These are phyloP conservation scores for Gambusia yucatana DNA, from an alignment of 2,797 vertebrate species.

Conservation along the genomic window DNA sequence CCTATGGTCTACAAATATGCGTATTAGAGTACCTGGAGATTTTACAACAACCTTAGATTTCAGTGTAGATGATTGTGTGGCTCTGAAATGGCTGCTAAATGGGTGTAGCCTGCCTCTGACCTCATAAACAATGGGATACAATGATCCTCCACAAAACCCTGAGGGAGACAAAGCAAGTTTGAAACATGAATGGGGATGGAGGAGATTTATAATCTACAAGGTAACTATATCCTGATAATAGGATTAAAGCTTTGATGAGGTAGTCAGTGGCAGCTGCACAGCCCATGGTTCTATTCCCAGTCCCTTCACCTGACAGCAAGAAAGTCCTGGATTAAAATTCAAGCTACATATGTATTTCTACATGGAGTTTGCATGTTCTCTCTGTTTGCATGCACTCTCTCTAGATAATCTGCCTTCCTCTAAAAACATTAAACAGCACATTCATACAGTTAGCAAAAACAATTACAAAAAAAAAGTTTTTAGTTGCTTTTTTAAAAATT, in stretches of 20 bases:
- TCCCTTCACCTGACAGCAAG: background rate
- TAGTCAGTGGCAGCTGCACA: background rate
- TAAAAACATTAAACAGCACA: background rate
- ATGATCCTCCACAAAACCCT: background rate
- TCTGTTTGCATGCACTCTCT: background rate
- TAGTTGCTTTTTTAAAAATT: background rate
- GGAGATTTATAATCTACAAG: background rate
- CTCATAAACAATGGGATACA: background rate
- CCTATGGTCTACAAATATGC: background rate
- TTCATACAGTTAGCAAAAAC: background rate
- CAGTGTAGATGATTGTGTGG: background rate
- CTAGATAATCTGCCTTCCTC: background rate
- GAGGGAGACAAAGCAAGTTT: background rate
- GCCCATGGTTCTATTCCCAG: background rate
- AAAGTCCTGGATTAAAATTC: background rate
- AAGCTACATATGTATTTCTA: background rate
- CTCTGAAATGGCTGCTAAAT: background rate
- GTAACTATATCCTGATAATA: background rate
- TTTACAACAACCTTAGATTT: background rate
- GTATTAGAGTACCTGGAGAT: background rate
- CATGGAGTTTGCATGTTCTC: background rate
- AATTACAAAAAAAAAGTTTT: background rate
- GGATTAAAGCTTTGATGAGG: conserved; percentile 1
- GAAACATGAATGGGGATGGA: background rate
- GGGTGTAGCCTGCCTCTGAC: background rate